phyloP scores from a whole-genome alignment of 2,113 vertebrate genomes.

The Eptatretus burgeri region DNA sequence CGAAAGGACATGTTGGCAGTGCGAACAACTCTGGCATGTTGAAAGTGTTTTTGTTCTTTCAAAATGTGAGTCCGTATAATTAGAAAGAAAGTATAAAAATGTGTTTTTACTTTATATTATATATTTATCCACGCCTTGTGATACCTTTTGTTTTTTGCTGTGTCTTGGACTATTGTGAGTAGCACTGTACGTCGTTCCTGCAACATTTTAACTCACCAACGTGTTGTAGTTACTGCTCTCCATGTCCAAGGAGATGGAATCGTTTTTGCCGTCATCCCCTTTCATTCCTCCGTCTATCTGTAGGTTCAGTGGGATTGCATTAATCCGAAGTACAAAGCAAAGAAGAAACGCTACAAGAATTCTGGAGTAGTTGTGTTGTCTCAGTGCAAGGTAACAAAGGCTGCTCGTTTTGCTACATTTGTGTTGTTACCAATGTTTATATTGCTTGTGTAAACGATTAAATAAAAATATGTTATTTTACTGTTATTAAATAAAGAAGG shows the following conservation, averaged over 20 bases:
- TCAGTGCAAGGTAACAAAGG: slow-evolving; percentile 48
- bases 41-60: no score
- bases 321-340: slow-evolving; percentile 72
- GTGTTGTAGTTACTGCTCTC: neutral
- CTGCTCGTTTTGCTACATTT: neutral
- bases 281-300: slow-evolving; percentile 2
- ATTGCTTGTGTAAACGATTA: no score
- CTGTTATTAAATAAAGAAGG: no score
- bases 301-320: slow-evolving; percentile 94
- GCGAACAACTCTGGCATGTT: no score
- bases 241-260: neutral
- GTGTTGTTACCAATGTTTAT: neutral
- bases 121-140: neutral
- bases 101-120: no score
- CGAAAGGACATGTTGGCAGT: no score
- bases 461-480: no score
- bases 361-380: slow-evolving; percentile 83
- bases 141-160: neutral
- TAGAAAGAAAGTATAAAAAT: no score
- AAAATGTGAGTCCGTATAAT: no score
- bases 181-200: neutral
- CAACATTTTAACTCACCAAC: neutral
- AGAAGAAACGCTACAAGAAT: slow-evolving; percentile 96
- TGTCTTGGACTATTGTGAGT: neutral
- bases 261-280: neutral